A percentile compares a stretch with the other conserved stretches of the same genome.
Evolutionary conservation across 1,140 invertebrate species (phyloP).

Genomic region (Araneus ventricosus): DNA sequence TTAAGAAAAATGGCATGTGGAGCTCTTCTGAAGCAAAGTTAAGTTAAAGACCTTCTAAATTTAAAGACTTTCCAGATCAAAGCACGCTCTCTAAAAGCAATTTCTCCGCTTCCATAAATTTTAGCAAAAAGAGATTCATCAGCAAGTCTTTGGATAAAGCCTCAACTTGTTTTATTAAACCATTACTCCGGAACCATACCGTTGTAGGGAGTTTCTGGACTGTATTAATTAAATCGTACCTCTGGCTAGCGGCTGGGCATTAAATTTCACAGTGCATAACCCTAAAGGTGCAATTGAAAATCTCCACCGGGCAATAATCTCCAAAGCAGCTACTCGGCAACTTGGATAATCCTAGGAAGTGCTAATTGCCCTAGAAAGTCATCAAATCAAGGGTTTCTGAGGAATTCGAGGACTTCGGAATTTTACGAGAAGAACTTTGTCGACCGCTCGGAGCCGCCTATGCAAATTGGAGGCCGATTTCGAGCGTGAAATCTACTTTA

Average conservation of each 20-base stretch:
- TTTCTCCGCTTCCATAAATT: neutral
- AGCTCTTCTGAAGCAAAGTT: no score
- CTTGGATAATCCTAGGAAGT: slow-evolving; percentile 46
- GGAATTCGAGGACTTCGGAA: slow-evolving; percentile 60
- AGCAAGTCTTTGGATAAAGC: neutral
- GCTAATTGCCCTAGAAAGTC: slow-evolving; percentile 66
- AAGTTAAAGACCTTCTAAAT: neutral
- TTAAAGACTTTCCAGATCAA: neutral
- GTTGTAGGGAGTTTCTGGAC: neutral
- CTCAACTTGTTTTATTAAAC: neutral
- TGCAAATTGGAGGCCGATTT: slow-evolving; percentile 36
- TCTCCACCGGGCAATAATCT: slow-evolving; percentile 50
- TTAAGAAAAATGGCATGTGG: no score
- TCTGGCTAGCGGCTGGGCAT: neutral
- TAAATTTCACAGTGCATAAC: slow-evolving; percentile 37
- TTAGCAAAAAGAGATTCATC: neutral
- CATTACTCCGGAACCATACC: slow-evolving; percentile 5
- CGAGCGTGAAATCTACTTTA: slow-evolving; percentile 50
- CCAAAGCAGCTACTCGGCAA: neutral
- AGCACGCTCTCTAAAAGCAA: no score
- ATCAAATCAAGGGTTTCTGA: slow-evolving; percentile 65
- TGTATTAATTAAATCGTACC: slow-evolving; percentile 45
- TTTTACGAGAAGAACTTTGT: slow-evolving; percentile 64
- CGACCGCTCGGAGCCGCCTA: neutral
- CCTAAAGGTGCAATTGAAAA: slow-evolving; percentile 37